These are phyloP conservation scores for Petroica traversi DNA, from an alignment of 2,113 vertebrate species.

Conservation along the genomic window DNA sequence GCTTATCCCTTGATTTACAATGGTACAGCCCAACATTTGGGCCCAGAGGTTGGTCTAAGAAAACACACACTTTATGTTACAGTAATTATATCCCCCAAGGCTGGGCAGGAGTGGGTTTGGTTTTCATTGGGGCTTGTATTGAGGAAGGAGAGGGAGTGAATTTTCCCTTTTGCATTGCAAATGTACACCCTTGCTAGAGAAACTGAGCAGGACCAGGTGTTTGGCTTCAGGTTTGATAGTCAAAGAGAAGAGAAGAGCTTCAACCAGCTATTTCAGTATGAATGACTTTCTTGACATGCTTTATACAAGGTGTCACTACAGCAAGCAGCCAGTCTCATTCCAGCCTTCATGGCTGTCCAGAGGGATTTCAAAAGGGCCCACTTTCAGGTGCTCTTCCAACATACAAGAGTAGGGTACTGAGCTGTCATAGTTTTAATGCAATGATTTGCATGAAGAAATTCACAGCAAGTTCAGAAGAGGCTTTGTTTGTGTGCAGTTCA, in stretches of 20 bases:
- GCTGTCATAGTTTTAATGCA: not conserved
- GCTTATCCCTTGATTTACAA: not conserved
- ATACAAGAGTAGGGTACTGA: not conserved
- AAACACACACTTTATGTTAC: not conserved
- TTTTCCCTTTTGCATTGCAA: not conserved
- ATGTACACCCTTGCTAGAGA: not conserved
- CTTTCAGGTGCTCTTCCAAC: not conserved
- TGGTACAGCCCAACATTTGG: not conserved
- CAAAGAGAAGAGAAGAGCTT: not conserved
- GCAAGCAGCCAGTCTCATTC: not conserved
- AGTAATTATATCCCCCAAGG: not conserved
- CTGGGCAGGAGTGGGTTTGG: not conserved
- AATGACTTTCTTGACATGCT: not conserved
- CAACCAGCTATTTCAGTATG: not conserved
- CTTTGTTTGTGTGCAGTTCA: not conserved
- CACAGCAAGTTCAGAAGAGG: not conserved
- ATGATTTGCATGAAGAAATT: not conserved
- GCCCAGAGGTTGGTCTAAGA: not conserved
- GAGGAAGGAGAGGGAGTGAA: not conserved
- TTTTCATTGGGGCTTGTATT: not conserved
- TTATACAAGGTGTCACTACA: not conserved
- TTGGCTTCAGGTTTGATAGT: not conserved
- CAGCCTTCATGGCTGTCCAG: not conserved
- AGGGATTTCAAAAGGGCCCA: not conserved
- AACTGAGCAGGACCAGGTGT: not conserved